Percentiles rank a stretch among this genome's conserved stretches.
phyloP scores from a whole-genome alignment of 2,113 vertebrate species.

The Daphoenositta chrysoptera region DNA sequence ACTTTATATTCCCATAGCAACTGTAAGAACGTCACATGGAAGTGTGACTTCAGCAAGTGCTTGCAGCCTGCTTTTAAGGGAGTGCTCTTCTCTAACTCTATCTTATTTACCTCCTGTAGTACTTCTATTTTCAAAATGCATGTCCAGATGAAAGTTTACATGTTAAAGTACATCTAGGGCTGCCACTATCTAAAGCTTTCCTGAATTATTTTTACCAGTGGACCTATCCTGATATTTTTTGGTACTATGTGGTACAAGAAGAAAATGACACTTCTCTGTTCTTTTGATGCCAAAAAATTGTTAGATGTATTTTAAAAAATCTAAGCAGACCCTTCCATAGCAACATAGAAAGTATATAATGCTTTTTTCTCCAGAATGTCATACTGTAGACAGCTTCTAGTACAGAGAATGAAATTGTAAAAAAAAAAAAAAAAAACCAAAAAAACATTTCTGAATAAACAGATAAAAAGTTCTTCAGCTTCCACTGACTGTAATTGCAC shows the following conservation, averaged over 20 bases:
- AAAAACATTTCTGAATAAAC: background rate
- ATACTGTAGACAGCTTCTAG: background rate
- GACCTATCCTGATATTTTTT: background rate
- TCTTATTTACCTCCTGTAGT: background rate
- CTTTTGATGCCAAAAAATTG: background rate
- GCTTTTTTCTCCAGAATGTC: background rate
- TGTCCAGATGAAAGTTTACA: background rate
- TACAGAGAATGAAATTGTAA: background rate
- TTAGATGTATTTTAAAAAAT: background rate
- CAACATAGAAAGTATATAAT: background rate
- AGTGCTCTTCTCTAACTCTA: background rate
- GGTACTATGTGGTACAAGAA: background rate
- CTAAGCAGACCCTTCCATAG: background rate
- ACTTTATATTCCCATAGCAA: slow-evolving; percentile 26
- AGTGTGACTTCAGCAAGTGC: background rate
- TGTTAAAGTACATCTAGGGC: background rate
- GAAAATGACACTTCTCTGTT: background rate
- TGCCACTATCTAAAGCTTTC: background rate
- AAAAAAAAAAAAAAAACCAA: background rate
- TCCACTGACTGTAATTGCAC: background rate
- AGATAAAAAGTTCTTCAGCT: background rate
- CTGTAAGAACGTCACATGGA: background rate
- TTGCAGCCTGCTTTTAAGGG: background rate
- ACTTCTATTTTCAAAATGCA: background rate
- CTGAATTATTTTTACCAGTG: background rate